phyloP scores from a whole-genome alignment of 2,888 invertebrate species.

The Venusia cambrica region DNA sequence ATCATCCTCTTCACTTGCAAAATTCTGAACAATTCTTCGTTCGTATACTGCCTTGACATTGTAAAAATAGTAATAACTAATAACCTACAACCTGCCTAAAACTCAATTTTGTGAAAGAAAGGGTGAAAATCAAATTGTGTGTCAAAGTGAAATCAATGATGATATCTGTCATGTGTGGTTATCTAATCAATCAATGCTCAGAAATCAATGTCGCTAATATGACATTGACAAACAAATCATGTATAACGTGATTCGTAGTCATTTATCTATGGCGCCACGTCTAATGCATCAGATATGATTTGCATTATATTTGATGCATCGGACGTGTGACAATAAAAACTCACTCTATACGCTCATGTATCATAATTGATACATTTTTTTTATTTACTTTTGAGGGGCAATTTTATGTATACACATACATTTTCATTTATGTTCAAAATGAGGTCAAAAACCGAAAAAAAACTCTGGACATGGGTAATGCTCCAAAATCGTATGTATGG shows the following conservation, averaged over 20 bases:
- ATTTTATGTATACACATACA: conserved; percentile 5
- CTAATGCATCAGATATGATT: conserved; percentile 6
- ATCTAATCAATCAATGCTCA: conserved; percentile 6
- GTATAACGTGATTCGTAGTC: no score
- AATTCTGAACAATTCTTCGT: conserved; percentile 7
- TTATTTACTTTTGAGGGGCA: conserved; percentile 5
- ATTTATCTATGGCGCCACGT: conserved; percentile 11
- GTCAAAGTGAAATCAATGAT: conserved; percentile 4
- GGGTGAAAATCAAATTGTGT: conserved; percentile 5
- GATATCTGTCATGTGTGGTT: conserved; percentile 5
- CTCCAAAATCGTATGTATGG: conserved; percentile 7
- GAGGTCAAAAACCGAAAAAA: conserved; percentile 13
- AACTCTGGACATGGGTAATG: conserved; percentile 1
- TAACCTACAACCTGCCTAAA: conserved; percentile 4
- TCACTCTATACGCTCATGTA: conserved; percentile 2
- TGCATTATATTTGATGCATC: conserved; percentile 7
- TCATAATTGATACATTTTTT: conserved; percentile 5
- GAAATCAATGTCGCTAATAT: conserved; percentile 5
- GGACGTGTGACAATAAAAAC: conserved; percentile 6
- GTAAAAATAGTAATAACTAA: conserved; percentile 6
- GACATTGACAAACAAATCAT: conserved; percentile 6
- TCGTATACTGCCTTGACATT: conserved; percentile 6
- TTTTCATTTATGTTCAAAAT: conserved; percentile 10
- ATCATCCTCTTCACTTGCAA: conserved; percentile 10
- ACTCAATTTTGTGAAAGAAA: conserved; percentile 4